Evolutionary conservation across 2,888 invertebrate genomes (phyloP).

Genomic region (Chrysomela aeneicollis): DNA sequence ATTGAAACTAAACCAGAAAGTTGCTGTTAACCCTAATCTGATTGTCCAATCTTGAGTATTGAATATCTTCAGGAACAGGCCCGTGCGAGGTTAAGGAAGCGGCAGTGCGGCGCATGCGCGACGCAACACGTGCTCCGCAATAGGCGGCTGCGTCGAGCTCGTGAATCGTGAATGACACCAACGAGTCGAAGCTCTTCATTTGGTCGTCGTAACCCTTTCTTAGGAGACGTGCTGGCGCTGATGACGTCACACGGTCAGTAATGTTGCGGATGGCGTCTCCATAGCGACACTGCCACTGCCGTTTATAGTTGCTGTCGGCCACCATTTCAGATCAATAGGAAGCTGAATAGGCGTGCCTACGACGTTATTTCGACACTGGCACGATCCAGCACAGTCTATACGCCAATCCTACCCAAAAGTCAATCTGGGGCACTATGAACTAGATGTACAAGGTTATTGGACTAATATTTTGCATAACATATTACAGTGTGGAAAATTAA

Average conservation of each 20-base stretch:
- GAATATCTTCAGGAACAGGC: slow-evolving; percentile 19
- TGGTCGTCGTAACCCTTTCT: slow-evolving; percentile 66
- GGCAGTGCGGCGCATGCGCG: slow-evolving; percentile 22
- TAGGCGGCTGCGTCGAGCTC: slow-evolving; percentile 44
- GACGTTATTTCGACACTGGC: slow-evolving; percentile 21
- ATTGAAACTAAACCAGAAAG: not conserved
- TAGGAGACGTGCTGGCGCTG: slow-evolving; percentile 62
- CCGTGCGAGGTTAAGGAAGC: slow-evolving; percentile 36
- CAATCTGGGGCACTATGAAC: not conserved
- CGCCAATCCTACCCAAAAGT: not conserved
- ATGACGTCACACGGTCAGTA: slow-evolving; percentile 59
- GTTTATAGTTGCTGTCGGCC: slow-evolving; percentile 48
- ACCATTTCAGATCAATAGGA: slow-evolving; percentile 45
- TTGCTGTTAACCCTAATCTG: not conserved
- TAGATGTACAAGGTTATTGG: not conserved
- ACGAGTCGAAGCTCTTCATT: slow-evolving; percentile 56
- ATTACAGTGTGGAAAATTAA: no score
- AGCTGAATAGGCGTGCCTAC: slow-evolving; percentile 37
- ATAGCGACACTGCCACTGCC: slow-evolving; percentile 54
- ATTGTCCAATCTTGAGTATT: slow-evolving; percentile 19
- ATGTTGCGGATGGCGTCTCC: slow-evolving; percentile 60
- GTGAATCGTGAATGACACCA: slow-evolving; percentile 50
- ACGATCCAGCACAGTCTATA: slow-evolving; percentile 31
- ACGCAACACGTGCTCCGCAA: slow-evolving; percentile 32
- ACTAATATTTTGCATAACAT: no score